phyloP scores from a whole-genome alignment of 35 echinoderm and acorn worm species.

The Heliocidaris tuberculata region DNA sequence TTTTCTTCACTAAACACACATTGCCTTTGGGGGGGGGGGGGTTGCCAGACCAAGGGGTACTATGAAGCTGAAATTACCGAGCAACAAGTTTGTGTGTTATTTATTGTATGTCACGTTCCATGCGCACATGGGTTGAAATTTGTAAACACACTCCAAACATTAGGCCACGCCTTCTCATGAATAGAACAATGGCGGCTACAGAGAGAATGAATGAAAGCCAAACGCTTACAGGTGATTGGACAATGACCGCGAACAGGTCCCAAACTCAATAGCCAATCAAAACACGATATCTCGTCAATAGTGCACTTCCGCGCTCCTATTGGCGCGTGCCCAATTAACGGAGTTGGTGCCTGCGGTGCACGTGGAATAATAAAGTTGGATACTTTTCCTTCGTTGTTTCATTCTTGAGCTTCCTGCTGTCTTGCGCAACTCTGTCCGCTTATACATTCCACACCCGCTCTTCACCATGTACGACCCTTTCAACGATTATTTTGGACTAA shows the following conservation, averaged over 20 bases:
- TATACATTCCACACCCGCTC: too few species aligned
- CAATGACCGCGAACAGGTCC: background rate
- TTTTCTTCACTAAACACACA: too few species aligned
- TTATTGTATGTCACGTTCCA: too few species aligned
- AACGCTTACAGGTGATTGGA: background rate
- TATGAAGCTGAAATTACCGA: too few species aligned
- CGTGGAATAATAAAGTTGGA: background rate
- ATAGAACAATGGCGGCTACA: too few species aligned
- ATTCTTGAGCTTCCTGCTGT: background rate
- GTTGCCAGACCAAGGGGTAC: too few species aligned
- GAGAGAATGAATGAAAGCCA: background rate
- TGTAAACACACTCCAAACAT: background rate
- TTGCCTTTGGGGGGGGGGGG: too few species aligned
- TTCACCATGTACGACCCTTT: conserved; percentile 26
- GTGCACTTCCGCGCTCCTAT: background rate
- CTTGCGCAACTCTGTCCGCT: background rate
- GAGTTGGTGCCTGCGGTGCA: background rate
- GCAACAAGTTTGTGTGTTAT: too few species aligned
- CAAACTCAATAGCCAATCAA: background rate
- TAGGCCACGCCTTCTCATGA: background rate
- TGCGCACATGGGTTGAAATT: too few species aligned
- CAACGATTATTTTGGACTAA: conserved; percentile 50
- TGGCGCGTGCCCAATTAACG: background rate
- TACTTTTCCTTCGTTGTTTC: background rate
- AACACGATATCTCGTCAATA: background rate